Conservation (phyloP, 1,140 invertebrate genomes). For the Drosophila nigromelanica region DNA sequence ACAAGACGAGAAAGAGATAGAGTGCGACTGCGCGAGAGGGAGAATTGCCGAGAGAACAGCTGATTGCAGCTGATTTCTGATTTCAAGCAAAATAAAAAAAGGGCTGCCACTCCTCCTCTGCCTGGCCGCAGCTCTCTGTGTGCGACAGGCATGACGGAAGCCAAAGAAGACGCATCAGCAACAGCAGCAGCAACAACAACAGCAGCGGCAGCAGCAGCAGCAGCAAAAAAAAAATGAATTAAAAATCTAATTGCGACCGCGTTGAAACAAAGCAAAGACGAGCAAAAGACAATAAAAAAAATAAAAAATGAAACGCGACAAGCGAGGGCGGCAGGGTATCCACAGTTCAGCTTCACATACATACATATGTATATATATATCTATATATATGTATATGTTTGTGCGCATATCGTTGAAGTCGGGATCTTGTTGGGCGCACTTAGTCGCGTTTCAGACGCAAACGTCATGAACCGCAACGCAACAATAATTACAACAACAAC, state of each 20-base stretch:
- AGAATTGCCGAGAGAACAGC: constrained; percentile 52
- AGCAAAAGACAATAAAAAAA: constrained; percentile 57
- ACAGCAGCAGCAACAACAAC: constrained; percentile 19
- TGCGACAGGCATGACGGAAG: constrained; percentile 72
- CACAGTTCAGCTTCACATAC: constrained; percentile 20
- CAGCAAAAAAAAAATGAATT: constrained; percentile 66
- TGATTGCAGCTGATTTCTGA: constrained; percentile 76
- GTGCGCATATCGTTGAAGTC: constrained; percentile 25
- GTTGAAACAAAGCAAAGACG: constrained; percentile 75
- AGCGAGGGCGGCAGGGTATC: constrained; percentile 34
- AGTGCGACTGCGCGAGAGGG: background rate
- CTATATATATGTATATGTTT: background rate
- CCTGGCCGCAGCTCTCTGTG: constrained; percentile 29
- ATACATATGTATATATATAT: background rate
- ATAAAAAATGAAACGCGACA: constrained; percentile 47
- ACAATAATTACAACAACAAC: constrained; percentile 80
- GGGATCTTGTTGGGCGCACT: constrained; percentile 67
- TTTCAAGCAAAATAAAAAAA: constrained; percentile 25
- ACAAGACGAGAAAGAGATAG: constrained; percentile 37
- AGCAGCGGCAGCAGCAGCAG: no score
- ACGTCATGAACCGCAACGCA: constrained; percentile 82
- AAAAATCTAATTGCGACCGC: constrained; percentile 79
- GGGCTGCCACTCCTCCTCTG: constrained; percentile 13
- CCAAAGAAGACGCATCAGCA: constrained; percentile 47
- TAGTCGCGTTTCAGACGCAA: constrained; percentile 73